Evolutionary conservation across 1,140 invertebrate genomes (phyloP).

Genomic region (Zaprionus gabonicus): DNA sequence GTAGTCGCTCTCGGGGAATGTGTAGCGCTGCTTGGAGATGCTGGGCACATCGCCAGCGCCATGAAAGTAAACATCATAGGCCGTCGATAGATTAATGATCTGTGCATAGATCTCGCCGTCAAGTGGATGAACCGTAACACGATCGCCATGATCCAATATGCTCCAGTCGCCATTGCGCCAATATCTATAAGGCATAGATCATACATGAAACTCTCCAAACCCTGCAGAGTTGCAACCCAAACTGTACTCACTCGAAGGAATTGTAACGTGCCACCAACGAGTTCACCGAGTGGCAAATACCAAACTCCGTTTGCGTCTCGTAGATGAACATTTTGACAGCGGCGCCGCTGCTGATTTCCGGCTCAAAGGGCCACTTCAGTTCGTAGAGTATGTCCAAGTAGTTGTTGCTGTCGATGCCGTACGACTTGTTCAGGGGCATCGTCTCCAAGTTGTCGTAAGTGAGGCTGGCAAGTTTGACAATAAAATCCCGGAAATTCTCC

Average conservation of each 20-base stretch:
- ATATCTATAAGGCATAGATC: constrained; percentile 84
- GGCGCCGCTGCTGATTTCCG: constrained; percentile 86
- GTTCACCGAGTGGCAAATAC: constrained; percentile 88
- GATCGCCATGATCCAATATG: constrained; percentile 84
- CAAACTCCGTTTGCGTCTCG: constrained; percentile 88
- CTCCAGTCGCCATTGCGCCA: constrained; percentile 86
- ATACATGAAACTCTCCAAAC: neutral
- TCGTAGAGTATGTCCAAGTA: constrained; percentile 86
- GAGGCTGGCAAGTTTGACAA: constrained; percentile 86
- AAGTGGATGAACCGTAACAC: constrained; percentile 88
- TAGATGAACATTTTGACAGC: constrained; percentile 85
- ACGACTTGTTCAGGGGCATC: constrained; percentile 85
- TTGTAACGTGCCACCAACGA: constrained; percentile 88
- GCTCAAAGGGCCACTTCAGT: constrained; percentile 86
- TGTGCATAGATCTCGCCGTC: constrained; percentile 90
- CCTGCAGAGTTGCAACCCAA: neutral
- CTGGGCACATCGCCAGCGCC: constrained; percentile 86
- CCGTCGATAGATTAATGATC: constrained; percentile 88
- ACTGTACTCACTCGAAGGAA: constrained; percentile 86
- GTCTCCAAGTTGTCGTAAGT: constrained; percentile 86
- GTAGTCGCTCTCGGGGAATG: constrained; percentile 84
- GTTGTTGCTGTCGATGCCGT: constrained; percentile 85
- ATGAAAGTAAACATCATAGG: constrained; percentile 87
- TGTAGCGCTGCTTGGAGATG: constrained; percentile 85
- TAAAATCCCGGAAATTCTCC: constrained; percentile 85